Base-by-base conservation (phyloP, 2,797 vertebrate genomes). In the Myotis findleyi region DNA sequence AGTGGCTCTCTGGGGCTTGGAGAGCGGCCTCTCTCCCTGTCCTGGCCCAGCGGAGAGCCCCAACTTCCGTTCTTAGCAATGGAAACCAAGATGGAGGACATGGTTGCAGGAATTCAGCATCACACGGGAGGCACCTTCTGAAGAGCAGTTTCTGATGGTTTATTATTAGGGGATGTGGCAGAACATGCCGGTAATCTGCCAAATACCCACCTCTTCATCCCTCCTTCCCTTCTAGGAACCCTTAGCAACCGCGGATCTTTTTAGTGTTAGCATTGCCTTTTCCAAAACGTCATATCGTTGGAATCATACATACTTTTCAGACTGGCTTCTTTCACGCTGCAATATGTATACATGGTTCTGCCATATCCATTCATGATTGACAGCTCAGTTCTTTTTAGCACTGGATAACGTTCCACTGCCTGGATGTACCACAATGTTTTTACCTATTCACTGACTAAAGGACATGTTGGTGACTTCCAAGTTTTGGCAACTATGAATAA, bases 401-500 rank as follows among this genome's bases (percentile, higher is more conserved):
- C 17, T 66, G 47, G 59, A 64, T 47, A 33, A 75, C 9, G 20
- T 21, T 53, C 7, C 8, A 1, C 71, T 47, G 27, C 69, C 51
- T 75, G 80, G 33, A 6, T 86, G 13, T 21, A 30, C 71, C 49
- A 69, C 17, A 49, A n/a, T 77, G 91, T 87, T n/a, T 90, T 92
- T 81, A 89, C 23, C 25, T 55, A 68, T 44, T 93, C 90, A 92
- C 36, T 25, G 66, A 57, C 87, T 38, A 76, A 84, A 85, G 87
- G 69, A 64, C 64, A 59, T 79, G 38, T 66, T 55, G 25, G 38
- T 80, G 73, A 85, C 81, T 81, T 82, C 92, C 68, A 92, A 93
- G 59, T 89, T 94, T 76, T 44, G 38, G 38, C 81, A 84, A 53
- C 94, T 83, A 59, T 7, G n/a, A 62, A 92, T 73, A 88, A 82